Evolutionary conservation across 2,888 invertebrate species (phyloP).

Genomic region (Tipula lateralis): DNA sequence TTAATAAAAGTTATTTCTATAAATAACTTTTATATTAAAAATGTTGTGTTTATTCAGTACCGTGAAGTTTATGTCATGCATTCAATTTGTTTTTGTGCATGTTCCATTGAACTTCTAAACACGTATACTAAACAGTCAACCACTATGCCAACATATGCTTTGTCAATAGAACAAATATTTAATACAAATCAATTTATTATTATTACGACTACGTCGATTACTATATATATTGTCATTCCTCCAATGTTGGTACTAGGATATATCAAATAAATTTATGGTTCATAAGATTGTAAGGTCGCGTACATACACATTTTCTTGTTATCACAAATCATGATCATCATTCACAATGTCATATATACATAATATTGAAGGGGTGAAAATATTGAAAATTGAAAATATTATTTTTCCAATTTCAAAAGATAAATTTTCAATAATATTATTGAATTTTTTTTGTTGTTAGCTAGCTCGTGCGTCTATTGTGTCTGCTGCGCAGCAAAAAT

Average conservation of each 20-base stretch:
- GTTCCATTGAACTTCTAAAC: too few species aligned
- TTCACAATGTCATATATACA: neutral
- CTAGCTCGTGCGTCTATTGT: constrained; percentile 11
- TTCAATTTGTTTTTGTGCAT: too few species aligned
- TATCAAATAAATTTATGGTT: neutral
- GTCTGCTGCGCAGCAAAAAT: neutral
- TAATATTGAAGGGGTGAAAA: neutral
- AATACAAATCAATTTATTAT: neutral
- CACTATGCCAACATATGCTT: neutral
- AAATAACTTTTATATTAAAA: too few species aligned
- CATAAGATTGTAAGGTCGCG: neutral
- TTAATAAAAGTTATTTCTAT: too few species aligned
- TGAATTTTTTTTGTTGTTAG: constrained; percentile 6
- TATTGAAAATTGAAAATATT: constrained; percentile 24
- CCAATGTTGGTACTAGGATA: too few species aligned
- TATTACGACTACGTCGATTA: neutral
- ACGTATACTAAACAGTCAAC: too few species aligned
- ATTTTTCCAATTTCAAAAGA: constrained; percentile 15
- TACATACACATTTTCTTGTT: neutral
- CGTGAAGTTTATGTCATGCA: too few species aligned
- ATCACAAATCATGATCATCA: constrained; percentile 19
- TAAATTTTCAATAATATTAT: constrained; percentile 11
- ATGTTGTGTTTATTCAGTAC: too few species aligned
- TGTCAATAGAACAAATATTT: neutral
- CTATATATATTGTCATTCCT: neutral